Conservation (phyloP, 2,888 invertebrate genomes). For the Ditylenchus weischeri region DNA sequence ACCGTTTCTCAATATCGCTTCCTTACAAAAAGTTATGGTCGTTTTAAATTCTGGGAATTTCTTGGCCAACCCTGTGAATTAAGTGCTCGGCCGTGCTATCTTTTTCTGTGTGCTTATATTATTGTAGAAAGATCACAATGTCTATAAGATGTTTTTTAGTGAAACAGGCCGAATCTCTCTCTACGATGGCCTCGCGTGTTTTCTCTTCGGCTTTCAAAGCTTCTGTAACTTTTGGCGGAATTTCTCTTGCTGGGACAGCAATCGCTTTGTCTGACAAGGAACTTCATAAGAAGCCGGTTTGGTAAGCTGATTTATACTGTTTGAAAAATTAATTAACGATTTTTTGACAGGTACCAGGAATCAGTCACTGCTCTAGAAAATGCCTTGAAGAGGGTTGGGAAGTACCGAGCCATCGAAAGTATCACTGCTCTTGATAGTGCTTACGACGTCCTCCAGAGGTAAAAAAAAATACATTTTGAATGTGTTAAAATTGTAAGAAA, state of each 20-base stretch:
- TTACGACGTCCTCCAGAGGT: conserved; percentile 32
- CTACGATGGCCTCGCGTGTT: conserved; percentile 27
- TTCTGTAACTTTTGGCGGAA: conserved; percentile 26
- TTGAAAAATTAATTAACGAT: not conserved
- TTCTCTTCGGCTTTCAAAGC: conserved; percentile 20
- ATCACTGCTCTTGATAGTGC: conserved; percentile 35
- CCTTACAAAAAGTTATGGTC: too few species aligned
- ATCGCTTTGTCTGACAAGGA: conserved; percentile 46
- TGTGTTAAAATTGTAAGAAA: not conserved
- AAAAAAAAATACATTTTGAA: conserved; percentile 1
- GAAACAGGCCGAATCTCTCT: too few species aligned
- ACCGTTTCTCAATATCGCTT: too few species aligned
- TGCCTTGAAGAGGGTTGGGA: conserved; percentile 39
- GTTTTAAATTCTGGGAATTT: too few species aligned
- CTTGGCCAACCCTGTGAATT: too few species aligned
- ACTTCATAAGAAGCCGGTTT: conserved; percentile 37
- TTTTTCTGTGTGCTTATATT: too few species aligned
- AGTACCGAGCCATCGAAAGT: conserved; percentile 43
- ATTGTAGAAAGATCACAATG: too few species aligned
- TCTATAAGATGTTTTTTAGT: too few species aligned
- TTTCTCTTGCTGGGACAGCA: conserved; percentile 33
- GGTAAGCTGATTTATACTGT: not conserved
- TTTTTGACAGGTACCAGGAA: conserved; percentile 35
- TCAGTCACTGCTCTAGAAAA: conserved; percentile 41
- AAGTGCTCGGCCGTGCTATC: too few species aligned